Evolutionary conservation across 2,888 invertebrate genomes (phyloP).

Genomic region (Drosophila paracracens): DNA sequence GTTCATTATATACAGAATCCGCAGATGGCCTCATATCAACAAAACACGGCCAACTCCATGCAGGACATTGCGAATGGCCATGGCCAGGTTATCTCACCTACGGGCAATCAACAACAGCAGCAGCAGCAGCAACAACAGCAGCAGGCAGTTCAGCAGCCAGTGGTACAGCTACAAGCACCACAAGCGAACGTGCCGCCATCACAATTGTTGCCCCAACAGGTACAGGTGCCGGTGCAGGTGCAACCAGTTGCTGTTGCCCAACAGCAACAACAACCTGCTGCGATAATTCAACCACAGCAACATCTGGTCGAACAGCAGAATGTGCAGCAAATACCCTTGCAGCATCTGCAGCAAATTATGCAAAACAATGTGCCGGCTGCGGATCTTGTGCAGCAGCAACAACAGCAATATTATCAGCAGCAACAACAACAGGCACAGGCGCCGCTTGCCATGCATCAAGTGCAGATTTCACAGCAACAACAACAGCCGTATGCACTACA

Average conservation of each 20-base stretch:
- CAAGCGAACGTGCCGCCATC: conserved; percentile 36
- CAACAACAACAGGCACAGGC: conserved; percentile 59
- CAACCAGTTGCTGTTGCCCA: conserved; percentile 44
- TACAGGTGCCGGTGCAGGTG: conserved; percentile 51
- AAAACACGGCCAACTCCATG: conserved; percentile 54
- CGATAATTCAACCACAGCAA: conserved; percentile 53
- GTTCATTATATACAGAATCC: conserved; percentile 78
- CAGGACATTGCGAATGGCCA: conserved; percentile 66
- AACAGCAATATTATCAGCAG: conserved; percentile 51
- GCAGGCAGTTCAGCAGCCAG: conserved; percentile 43
- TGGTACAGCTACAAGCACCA: conserved; percentile 50
- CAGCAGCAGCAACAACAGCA: conserved; percentile 65
- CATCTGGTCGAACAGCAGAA: conserved; percentile 59
- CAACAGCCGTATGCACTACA: conserved; percentile 45
- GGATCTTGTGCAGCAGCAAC: conserved; percentile 57
- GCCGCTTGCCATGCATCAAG: conserved; percentile 49
- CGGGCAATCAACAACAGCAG: conserved; percentile 60
- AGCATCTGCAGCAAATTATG: conserved; percentile 73
- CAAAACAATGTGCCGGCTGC: conserved; percentile 60
- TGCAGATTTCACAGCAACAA: conserved; percentile 58
- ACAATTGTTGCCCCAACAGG: conserved; percentile 46
- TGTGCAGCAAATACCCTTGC: conserved; percentile 65
- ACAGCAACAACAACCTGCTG: conserved; percentile 47
- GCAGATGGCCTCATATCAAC: conserved; percentile 74
- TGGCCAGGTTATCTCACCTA: conserved; percentile 71